phyloP scores from a whole-genome alignment of 2,797 vertebrate species.

The Liparis tanakae region DNA sequence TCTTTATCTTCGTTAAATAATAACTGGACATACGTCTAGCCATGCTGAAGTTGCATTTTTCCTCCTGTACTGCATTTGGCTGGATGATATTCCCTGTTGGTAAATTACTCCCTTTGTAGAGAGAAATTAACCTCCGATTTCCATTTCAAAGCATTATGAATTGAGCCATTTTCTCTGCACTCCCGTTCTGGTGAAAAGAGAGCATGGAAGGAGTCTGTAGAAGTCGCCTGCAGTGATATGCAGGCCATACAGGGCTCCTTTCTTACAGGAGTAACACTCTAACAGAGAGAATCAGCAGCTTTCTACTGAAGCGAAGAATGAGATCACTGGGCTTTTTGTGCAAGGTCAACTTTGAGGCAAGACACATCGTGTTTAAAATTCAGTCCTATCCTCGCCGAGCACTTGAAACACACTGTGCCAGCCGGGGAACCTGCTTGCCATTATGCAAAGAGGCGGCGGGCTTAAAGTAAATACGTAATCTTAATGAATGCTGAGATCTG shows the following conservation, averaged over 20 bases:
- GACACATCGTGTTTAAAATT: slow-evolving; percentile 81
- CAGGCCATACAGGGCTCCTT: slow-evolving; percentile 73
- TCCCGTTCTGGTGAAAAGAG: slow-evolving; percentile 79
- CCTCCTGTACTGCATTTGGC: slow-evolving; percentile 73
- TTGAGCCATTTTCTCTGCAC: slow-evolving; percentile 83
- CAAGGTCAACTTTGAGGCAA: slow-evolving; percentile 81
- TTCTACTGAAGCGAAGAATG: slow-evolving; percentile 84
- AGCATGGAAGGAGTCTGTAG: slow-evolving; percentile 63
- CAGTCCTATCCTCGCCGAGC: slow-evolving; percentile 74
- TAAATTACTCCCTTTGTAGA: slow-evolving; percentile 90
- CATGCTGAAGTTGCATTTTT: slow-evolving; percentile 25
- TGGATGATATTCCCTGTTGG: slow-evolving; percentile 84
- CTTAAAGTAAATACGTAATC: slow-evolving; percentile 83
- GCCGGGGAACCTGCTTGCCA: slow-evolving; percentile 74
- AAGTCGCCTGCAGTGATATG: slow-evolving; percentile 85
- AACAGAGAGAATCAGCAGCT: slow-evolving; percentile 82
- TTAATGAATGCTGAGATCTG: slow-evolving; percentile 83
- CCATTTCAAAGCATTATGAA: slow-evolving; percentile 90
- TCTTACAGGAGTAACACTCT: slow-evolving; percentile 77
- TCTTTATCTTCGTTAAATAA: slow-evolving; percentile 57
- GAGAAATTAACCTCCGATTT: slow-evolving; percentile 89
- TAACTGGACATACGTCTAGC: slow-evolving; percentile 30
- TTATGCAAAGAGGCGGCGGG: slow-evolving; percentile 80
- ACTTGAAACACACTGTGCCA: slow-evolving; percentile 75
- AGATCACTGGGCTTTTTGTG: slow-evolving; percentile 84